phyloP scores from a whole-genome alignment of 2,888 invertebrate species.

The Merodon equestris region DNA sequence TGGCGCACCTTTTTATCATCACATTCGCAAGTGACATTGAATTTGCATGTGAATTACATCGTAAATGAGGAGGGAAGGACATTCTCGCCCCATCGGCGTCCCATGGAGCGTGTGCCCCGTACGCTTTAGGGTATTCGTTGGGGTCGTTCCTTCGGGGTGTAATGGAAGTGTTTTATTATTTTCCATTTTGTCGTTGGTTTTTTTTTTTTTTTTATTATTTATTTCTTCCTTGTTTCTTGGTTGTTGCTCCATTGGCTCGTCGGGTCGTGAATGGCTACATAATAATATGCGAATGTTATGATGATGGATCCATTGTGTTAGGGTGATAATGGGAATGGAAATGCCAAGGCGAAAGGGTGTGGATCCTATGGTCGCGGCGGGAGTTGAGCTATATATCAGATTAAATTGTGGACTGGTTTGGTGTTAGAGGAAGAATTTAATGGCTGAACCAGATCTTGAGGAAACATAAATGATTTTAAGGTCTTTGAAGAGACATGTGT shows the following conservation, averaged over 20 bases:
- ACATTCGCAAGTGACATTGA: slow-evolving; percentile 63
- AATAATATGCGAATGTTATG: slow-evolving; percentile 62
- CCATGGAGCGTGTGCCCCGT: slow-evolving; percentile 18
- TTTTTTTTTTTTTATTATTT: too few species aligned
- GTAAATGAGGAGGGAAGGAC: slow-evolving; percentile 32
- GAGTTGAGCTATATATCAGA: background rate
- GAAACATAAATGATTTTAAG: too few species aligned
- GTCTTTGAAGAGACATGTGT: too few species aligned
- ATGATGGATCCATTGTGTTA: slow-evolving; percentile 61
- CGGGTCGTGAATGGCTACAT: slow-evolving; percentile 12
- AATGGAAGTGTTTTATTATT: slow-evolving; percentile 58
- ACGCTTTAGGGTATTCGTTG: background rate
- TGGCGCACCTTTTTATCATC: slow-evolving; percentile 49
- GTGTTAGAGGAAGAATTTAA: too few species aligned
- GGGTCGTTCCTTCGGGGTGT: slow-evolving; percentile 23
- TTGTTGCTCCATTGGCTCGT: slow-evolving; percentile 15
- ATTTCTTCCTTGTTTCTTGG: slow-evolving; percentile 5
- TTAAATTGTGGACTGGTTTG: too few species aligned
- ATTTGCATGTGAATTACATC: slow-evolving; percentile 65
- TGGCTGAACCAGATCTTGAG: too few species aligned
- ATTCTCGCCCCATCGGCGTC: slow-evolving; percentile 19
- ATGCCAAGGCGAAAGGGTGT: slow-evolving; percentile 19
- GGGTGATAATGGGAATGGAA: slow-evolving; percentile 33
- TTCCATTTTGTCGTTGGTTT: slow-evolving; percentile 12
- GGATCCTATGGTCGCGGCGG: slow-evolving; percentile 39